Base-by-base conservation (phyloP, 2,113 vertebrate genomes). In the Saccopteryx leptura region DNA sequence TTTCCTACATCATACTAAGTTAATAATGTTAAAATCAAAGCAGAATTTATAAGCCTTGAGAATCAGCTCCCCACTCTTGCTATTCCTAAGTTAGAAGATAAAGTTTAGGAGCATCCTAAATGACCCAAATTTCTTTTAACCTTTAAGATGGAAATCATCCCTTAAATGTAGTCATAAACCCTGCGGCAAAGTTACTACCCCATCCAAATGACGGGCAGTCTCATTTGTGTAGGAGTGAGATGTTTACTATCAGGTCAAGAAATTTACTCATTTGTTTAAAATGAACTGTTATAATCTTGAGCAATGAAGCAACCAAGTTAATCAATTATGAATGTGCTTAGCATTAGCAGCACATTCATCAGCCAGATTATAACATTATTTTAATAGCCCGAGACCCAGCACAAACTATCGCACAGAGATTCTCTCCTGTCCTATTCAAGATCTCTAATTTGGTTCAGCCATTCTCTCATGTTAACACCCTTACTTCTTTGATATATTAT, bases 261-360 rank as follows among this genome's bases (percentile, higher is more conserved):
- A 95, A 95, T 75, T 19, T 96, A 97, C 28, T 92, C 88, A 89
- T 79, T 96, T 94, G 69, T 96, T 96, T 95, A 90, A 96, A 96
- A 97, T 65, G 83, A 90, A 65, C 46, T 58, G 21, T 92, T 88
- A 91, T 5, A 28, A 56, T 89, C 82, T 86, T 84, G n/a, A 71
- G 91, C 84, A 95, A 76, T 63, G 48, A 96, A 80, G 75, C 54
- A 95, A 88, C 86, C 88, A 87, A 96, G 74, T 61, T 95, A 95
- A 97, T 95, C 61, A 96, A 93, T 96, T 96, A 96, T 97, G 81
- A 97, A 94, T 97, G 88, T 91, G 71, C 78, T 95, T 50, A 95
- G 74, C 79, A 96, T 93, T 33, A 91, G 65, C 13, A 91, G 85
- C 82, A 95, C 91, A 95, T 87, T 97, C 89, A 95, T 91, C 86